phyloP scores from a whole-genome alignment of 2,888 invertebrate species.

The Lasiommata megera region DNA sequence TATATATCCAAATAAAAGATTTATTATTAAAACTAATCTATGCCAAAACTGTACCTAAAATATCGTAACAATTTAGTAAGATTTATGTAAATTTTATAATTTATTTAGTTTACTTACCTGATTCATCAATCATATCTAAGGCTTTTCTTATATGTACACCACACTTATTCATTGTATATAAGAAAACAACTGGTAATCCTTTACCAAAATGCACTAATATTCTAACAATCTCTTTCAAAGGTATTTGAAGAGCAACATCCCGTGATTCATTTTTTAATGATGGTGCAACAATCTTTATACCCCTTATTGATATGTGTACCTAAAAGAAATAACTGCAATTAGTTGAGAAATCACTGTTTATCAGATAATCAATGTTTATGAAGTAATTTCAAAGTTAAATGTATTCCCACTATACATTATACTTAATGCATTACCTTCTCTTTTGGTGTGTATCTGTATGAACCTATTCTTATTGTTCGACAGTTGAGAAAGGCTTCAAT shows the following conservation, averaged over 20 bases:
- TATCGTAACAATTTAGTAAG: too few relatives aligned
- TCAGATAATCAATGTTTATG: too few relatives aligned
- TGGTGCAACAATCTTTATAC: conserved; percentile 83
- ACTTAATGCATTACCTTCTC: conserved; percentile 80
- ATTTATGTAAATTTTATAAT: too few relatives aligned
- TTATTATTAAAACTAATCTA: too few relatives aligned
- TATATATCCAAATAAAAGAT: too few relatives aligned
- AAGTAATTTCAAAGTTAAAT: too few relatives aligned
- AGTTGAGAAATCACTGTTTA: not conserved
- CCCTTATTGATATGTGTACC: conserved; percentile 81
- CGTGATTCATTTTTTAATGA: conserved; percentile 77
- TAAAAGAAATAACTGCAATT: conserved; percentile 45
- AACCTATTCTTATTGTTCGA: conserved; percentile 91
- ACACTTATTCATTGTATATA: conserved; percentile 86
- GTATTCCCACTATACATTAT: not conserved
- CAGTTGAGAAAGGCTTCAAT: conserved; percentile 83
- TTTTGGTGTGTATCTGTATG: conserved; percentile 88
- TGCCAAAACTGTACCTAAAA: too few relatives aligned
- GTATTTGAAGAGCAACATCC: conserved; percentile 84
- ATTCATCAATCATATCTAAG: conserved; percentile 85
- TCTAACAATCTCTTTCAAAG: conserved; percentile 86
- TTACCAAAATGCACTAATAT: conserved; percentile 90
- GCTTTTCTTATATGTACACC: conserved; percentile 85
- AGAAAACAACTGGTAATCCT: conserved; percentile 88
- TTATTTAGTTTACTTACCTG: conserved; percentile 46